phyloP scores from a whole-genome alignment of 2,888 invertebrate species.

The Drosophila yooni region DNA sequence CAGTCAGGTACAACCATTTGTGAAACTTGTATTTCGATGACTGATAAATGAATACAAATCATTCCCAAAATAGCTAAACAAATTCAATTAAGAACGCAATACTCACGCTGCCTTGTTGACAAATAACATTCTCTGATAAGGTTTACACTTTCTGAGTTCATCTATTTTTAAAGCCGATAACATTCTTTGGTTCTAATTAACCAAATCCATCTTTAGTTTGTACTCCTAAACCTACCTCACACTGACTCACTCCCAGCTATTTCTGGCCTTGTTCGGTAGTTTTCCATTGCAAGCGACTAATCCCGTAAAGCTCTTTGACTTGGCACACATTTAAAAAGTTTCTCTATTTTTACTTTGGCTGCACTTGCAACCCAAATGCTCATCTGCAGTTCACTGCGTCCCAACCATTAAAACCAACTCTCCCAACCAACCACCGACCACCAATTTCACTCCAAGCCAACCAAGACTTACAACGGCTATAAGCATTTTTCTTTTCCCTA shows the following conservation, averaged over 20 bases:
- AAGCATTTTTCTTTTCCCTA: constrained; percentile 33
- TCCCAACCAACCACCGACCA: constrained; percentile 1
- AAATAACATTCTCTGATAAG: background rate
- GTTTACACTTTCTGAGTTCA: background rate
- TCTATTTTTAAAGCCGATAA: background rate
- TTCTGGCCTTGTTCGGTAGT: background rate
- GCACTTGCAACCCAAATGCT: constrained; percentile 74
- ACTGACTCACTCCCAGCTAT: background rate
- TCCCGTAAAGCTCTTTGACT: constrained; percentile 37
- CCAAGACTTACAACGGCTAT: constrained; percentile 14
- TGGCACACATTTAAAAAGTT: constrained; percentile 24
- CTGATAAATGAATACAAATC: background rate
- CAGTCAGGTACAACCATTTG: background rate
- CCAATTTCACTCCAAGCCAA: background rate
- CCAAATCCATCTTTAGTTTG: background rate
- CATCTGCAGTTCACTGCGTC: constrained; percentile 73
- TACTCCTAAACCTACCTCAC: background rate
- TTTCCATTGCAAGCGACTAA: constrained; percentile 43
- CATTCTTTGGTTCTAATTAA: background rate
- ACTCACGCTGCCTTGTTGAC: background rate
- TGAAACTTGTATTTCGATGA: background rate
- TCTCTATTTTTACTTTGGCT: constrained; percentile 25
- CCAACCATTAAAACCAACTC: constrained; percentile 24
- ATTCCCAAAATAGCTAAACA: background rate
- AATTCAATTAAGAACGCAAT: background rate